Evolutionary conservation across 2,797 vertebrate genomes (phyloP), one percentile per base, ranked within the genome.

Genomic region (Heterohyrax brucei): DNA sequence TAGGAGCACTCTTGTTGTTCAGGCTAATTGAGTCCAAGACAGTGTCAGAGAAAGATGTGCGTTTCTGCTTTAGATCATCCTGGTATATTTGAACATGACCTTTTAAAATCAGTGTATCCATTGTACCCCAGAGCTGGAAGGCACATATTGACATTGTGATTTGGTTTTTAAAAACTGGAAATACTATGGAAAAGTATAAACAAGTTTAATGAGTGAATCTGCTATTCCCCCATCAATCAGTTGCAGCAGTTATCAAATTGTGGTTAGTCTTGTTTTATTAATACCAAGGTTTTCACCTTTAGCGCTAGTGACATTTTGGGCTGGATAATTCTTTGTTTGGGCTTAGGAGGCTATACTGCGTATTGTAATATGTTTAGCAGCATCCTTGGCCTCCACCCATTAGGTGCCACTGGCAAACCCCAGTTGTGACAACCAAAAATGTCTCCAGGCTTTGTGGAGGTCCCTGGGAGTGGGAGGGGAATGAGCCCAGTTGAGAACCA

Each of bases 11-110:
- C 61, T 76, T 97, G 59, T 68, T 86, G 28, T 94, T 85, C 46
- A 62, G 19, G 39, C 12, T 92, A 14, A 12, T 81, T 89, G 77
- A 4, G 26, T 84, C 44, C 48, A 89, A 83, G 80, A 30, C 21
- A 61, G 75, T 72, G 79, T 16, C 50, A 89, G 76, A 85, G 68
- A 4, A 48, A 66, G n/a, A 48, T 81, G n/a, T 91, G 50, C 28
- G 64, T 70, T 91, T 91, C 89, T 95, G 39, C 30, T 68, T 83
- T 82, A 93, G 68, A 33, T 93, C n/a, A 62, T 93, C 10, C 26
- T 90, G 66, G 61, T 83, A 10, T 87, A 19, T 92, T 92, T 70
- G 66, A 81, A 79, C 26, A n/a, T 22, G 68, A n/a, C 46, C 30
- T 94, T 92, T 85, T 14, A 80, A 53, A 68, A 82, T 76, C n/a